Evolutionary conservation across 2,113 vertebrate species (phyloP), one percentile per base, ranked within the genome.

Genomic region (Callopanchax toddi): DNA sequence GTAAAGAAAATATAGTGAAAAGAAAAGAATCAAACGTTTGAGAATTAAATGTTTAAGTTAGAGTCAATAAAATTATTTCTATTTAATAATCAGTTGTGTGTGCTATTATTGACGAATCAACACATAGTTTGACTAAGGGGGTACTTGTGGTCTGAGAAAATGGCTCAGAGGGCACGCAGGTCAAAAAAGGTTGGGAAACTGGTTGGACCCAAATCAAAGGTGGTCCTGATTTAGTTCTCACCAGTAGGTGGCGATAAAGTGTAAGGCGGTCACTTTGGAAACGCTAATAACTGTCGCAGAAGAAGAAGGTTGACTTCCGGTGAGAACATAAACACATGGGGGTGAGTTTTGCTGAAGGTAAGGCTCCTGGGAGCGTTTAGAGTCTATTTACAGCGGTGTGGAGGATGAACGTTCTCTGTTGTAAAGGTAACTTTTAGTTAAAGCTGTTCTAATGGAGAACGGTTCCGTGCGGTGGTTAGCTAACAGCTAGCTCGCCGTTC

Each of bases 281-380:
- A 50, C 23, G 16, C 13, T 15, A 17, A 5, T 2, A 4, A 3
- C 0, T 10, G 11, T 2, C 57, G 67, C 17, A 57, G 79, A 75
- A 78, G 50, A 60, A 71, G 53, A 64, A 3, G 26, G 49, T 4
- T 0, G 0, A 46, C 66, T 74, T 80, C 66, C 70, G 57, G 67
- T 1, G 0, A 42, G 18, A 67, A 59, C 1, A 36, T 1, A 26
- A 34, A 57, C 80, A 66, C 72, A 59, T 76, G 73, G 36, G 51
- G 13, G 20, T n/a, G n/a, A n/a, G n/a, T n/a, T n/a, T n/a, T n/a
- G n/a, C 11, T 22, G 1, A 4, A 2, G 66, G 65, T 74, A 65
- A 53, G 0, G 42, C 9, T 58, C 0, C 20, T 26, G 0, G 13
- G 15, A 42, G 4, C 6, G 8, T 50, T 50, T 17, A 9, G 6